Base-by-base conservation (phyloP, 2,797 vertebrate genomes). In the Typhlichthys eigenmanni region DNA sequence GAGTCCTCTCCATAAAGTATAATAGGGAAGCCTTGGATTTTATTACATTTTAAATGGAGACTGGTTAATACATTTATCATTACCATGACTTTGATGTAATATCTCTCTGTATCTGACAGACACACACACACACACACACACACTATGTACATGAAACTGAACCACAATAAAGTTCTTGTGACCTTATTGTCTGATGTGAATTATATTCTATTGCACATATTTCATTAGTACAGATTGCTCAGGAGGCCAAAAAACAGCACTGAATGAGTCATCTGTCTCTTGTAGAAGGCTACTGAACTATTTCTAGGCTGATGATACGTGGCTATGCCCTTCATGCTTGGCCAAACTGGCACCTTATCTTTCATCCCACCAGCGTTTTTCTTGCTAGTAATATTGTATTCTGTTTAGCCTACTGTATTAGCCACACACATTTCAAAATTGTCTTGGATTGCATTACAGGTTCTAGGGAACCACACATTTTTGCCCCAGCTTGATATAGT, bases 41-140 rank as follows among this genome's bases (percentile, higher is more conserved):
- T 62, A 53, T 24, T 64, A 75, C 75, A 77, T 62, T 69, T 80
- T 76, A 71, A 66, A 54, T 64, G 63, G 19, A 29, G 68, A 76
- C 47, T 48, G 10, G 9, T 10, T 55, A 29, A 38, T 55, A 24
- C 24, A 32, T 38, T 19, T 48, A 29, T 52, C 69, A 79, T 88
- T 77, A 85, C 76, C 60, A 79, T 68, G 79, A 86, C 79, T 71
- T 88, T 90, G 79, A 84, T 88, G 72, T 80, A 68, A 60, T 80
- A 58, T 67, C 48, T 62, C 55, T 56, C 56, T 13, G 54, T 59
- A 9, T n/a, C 17, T 47, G 19, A 43, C 51, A 53, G 5, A 53
- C 51, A 53, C 53, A 29, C 53, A 10, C 56, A 58, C 56, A 45
- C 55, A 57, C 55, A 38, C 55, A 19, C 19, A 54, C 52, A 62